Evolutionary conservation across 2,113 vertebrate genomes (phyloP), one percentile per base, ranked within the genome.

Genomic region (Macquaria ambigua): DNA sequence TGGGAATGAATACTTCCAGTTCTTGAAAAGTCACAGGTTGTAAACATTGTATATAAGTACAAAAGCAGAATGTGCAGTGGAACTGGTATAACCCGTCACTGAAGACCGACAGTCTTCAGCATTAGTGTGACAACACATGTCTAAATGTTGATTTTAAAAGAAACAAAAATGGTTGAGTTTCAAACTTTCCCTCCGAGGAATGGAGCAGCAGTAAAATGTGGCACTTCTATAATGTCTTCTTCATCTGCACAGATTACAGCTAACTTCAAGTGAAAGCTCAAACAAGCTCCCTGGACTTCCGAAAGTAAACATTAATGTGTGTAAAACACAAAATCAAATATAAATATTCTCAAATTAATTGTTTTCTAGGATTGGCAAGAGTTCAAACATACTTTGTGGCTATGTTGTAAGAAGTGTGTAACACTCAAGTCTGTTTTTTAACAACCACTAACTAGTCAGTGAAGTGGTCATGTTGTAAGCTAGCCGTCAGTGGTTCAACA

Each of bases 1-100:
- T 39, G n/a, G 84, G 50, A 88, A 91, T 71, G 23, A 86, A 84
- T 80, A 83, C 63, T 88, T 91, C 68, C 84, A 91, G 82, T 81
- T 79, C 16, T 77, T 70, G 7, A 56, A 84, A 74, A 52, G 59
- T 78, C 14, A 63, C 66, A 77, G 34, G 46, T 80, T 89, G 81
- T 87, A 90, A 89, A 93, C 85, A 81, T 81, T 78, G 53, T 83
- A 25, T 71, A 5, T 3, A 82, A 79, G 59, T 84, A 81, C 82
- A 90, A 90, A 88, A 91, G 55, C 62, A 82, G 37, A 83, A 69
- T 83, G 75, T 88, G 52, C 77, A 74, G 52, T 50, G 41, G 55
- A 79, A 53, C 12, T 75, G 2, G 15, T 56, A 56, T 71, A 58
- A 90, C 67, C 79, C 28, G 5, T 63, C 58, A 78, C 63, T 83